These are phyloP conservation scores for Myrmophylax atrothorax DNA, from an alignment of 2,113 vertebrate species.

Conservation along the genomic window DNA sequence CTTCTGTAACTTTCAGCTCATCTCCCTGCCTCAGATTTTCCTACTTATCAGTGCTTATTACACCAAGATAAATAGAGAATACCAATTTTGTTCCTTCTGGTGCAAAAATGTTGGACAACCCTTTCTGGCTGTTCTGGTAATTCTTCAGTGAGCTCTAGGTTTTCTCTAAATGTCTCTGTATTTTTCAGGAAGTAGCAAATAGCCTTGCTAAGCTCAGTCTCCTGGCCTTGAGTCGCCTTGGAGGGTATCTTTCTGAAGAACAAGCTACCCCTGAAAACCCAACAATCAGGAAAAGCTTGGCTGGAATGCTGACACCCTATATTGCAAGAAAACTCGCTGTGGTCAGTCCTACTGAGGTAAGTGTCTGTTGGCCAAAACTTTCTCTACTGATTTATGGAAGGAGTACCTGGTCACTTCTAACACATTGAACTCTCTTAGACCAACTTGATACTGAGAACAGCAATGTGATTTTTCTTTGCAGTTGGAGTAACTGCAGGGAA, in stretches of 20 bases:
- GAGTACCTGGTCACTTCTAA: background rate
- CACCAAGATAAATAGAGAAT: background rate
- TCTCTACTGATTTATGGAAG: background rate
- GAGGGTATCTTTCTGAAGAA: conserved; percentile 84
- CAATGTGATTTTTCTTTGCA: background rate
- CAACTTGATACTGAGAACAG: background rate
- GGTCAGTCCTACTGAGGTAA: conserved; percentile 84
- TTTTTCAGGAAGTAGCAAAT: conserved; percentile 90
- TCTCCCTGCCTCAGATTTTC: background rate
- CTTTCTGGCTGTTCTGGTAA: background rate
- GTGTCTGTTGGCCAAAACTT: background rate
- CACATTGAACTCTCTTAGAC: background rate
- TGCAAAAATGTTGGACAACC: background rate
- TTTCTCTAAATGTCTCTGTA: background rate
- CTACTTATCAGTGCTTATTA: background rate
- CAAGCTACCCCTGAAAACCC: conserved; percentile 92
- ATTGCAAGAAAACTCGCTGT: conserved; percentile 88
- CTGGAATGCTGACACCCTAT: conserved; percentile 94
- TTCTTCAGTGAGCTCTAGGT: background rate
- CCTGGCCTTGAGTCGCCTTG: conserved; percentile 88
- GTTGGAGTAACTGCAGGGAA: background rate
- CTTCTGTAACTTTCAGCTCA: background rate
- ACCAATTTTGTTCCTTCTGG: background rate
- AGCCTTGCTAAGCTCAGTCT: conserved; percentile 93
- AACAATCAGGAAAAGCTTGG: conserved; percentile 88